A percentile compares a stretch with the other conserved stretches of the same genome.
Evolutionary conservation across 1,140 invertebrate species (phyloP).

Genomic region (Panulirus ornatus): DNA sequence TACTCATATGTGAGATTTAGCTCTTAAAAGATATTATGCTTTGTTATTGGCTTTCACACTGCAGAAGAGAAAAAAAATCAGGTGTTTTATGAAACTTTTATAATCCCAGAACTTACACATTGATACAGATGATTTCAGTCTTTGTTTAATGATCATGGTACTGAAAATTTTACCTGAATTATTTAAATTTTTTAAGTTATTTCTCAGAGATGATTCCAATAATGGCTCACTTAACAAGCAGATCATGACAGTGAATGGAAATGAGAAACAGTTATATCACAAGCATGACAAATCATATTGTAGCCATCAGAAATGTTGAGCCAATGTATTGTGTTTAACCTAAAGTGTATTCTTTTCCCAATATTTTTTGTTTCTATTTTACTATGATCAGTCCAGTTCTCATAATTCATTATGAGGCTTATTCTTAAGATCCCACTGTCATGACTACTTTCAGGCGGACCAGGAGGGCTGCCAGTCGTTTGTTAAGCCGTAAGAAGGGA

Average conservation of each 20-base stretch:
- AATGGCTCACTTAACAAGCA: slow-evolving; percentile 37
- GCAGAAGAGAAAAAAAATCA: neutral
- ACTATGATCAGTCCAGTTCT: neutral
- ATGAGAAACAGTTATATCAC: neutral
- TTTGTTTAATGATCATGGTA: neutral
- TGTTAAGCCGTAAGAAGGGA: slow-evolving; percentile 67
- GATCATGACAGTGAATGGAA: slow-evolving; percentile 33
- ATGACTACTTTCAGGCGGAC: slow-evolving; percentile 69
- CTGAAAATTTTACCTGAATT: neutral
- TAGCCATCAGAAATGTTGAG: neutral
- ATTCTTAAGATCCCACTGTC: slow-evolving; percentile 52
- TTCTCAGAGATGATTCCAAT: slow-evolving; percentile 1
- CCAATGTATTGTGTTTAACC: neutral
- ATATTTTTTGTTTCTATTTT: neutral
- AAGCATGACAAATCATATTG: neutral
- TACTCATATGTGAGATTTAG: neutral
- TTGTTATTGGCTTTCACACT: neutral
- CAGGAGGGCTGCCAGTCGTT: slow-evolving; percentile 63
- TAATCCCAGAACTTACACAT: no score
- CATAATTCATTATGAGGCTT: slow-evolving; percentile 37
- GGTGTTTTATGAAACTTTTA: no score
- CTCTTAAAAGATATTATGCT: neutral
- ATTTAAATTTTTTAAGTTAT: neutral
- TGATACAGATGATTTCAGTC: no score
- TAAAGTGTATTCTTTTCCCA: slow-evolving; percentile 3